Base-by-base conservation (phyloP, 2,113 vertebrate species). In the Gobio gobio region DNA sequence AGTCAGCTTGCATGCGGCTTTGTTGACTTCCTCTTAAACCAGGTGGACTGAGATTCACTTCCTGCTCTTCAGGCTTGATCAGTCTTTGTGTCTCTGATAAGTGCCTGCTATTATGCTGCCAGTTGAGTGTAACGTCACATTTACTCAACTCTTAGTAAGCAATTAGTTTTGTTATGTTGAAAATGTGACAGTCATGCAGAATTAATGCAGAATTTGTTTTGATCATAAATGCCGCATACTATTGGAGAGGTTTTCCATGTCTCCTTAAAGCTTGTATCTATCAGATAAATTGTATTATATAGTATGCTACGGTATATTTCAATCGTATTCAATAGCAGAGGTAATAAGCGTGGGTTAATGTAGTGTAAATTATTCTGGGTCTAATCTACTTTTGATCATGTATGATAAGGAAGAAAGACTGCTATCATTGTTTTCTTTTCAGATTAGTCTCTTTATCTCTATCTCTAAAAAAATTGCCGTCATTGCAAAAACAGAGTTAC, bases 21-120 rank as follows among this genome's bases (percentile, higher is more conserved):
- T 95, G 94, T 94, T 94, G 92, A 94, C 94, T 95, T 95, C 95
- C 95, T 94, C 89, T 94, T 83, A 87, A 87, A 91, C 89, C 94
- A 94, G 93, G 94, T 95, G 95, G 94, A 91, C 91, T 83, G 84
- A 92, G 86, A 93, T 92, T 92, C 88, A 91, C 94, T 95, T 95
- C 95, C 95, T 93, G 83, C 85, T 40, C 51, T 75, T 82, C 45
- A 86, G 63, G 51, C 77, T 83, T 78, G 88, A 89, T 78, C 73
- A 33, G 10, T 77, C 29, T 72, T 8, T 63, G 51, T 13, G 70
- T 40, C 16, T 61, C n/a, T 83, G 75, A 59, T 36, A 26, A 74
- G 24, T 29, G 45, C 43, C 24, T 79, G 58, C 58, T 63, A 10
- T 47, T 63, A 45, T 45, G 36, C 77, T 45, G 3, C 6, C 3